These are phyloP conservation scores for Mythimna albipuncta DNA, from an alignment of 2,888 invertebrate species.

Conservation along the genomic window DNA sequence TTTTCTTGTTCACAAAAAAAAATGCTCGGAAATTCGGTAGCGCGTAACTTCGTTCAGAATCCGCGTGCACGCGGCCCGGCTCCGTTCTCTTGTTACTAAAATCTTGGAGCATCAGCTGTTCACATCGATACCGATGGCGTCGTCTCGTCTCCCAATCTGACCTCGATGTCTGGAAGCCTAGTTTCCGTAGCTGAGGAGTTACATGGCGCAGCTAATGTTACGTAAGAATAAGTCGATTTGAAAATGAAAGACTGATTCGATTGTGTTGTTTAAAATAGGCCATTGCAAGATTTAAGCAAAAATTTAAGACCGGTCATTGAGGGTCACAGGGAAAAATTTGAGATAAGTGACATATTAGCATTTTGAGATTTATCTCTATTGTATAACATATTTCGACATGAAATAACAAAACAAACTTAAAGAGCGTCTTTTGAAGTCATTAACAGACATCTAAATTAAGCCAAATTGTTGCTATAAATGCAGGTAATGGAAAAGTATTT, in stretches of 20 bases:
- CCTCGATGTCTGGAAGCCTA: constrained; percentile 84
- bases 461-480: not conserved
- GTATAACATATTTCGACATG: not conserved
- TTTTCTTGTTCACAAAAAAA: constrained; percentile 19
- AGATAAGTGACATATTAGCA: not conserved
- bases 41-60: constrained; percentile 55
- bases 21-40: constrained; percentile 22
- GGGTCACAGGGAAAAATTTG: not conserved
- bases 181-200: constrained; percentile 61
- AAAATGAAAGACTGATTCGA: not conserved
- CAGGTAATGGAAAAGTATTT: not conserved
- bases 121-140: constrained; percentile 87
- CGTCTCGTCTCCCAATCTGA: constrained; percentile 85
- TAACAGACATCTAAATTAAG: too few species aligned
- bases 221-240: constrained; percentile 32
- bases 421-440: not conserved
- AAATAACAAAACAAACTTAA: not conserved
- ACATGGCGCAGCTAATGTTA: constrained; percentile 52
- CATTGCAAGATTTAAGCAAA: not conserved
- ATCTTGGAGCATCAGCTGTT: constrained; percentile 85
- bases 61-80: constrained; percentile 64
- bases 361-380: not conserved
- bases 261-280: not conserved
- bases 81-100: constrained; percentile 74
- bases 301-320: not conserved